phyloP scores from a whole-genome alignment of 2,113 vertebrate genomes.

The Polypterus senegalus region DNA sequence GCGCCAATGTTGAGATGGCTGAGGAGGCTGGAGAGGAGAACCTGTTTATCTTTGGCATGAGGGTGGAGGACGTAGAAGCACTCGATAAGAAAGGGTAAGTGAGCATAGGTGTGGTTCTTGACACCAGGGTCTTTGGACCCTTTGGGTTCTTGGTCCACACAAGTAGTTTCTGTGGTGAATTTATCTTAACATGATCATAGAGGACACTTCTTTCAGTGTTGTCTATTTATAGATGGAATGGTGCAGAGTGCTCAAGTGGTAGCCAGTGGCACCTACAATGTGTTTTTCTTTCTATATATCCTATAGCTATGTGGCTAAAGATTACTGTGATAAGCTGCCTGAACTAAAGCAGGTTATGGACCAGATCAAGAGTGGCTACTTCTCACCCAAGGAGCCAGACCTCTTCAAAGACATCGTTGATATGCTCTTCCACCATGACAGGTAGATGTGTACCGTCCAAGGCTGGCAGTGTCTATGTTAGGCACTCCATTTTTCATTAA shows the following conservation, averaged over 20 bases:
- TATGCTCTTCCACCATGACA: conserved; percentile 87
- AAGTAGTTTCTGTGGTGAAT: not conserved
- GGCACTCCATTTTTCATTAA: not conserved
- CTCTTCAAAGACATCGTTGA: conserved; percentile 74
- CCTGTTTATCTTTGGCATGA: conserved; percentile 95
- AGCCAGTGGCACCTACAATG: not conserved
- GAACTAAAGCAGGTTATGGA: conserved; percentile 77
- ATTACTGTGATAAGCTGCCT: conserved; percentile 68
- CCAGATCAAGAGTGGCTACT: conserved; percentile 77
- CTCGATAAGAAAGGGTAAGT: conserved; percentile 76
- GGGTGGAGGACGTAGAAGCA: conserved; percentile 68
- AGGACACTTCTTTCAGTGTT: no score
- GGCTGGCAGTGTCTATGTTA: no score
- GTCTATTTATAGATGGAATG: no score
- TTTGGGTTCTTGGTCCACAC: not conserved
- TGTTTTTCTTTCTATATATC: not conserved
- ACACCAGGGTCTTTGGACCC: not conserved
- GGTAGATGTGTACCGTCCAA: conserved; percentile 43
- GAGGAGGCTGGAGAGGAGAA: conserved; percentile 91
- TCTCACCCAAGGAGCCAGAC: conserved; percentile 70
- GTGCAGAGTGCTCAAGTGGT: no score
- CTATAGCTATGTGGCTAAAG: conserved; percentile 69
- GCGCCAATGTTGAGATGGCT: conserved; percentile 95
- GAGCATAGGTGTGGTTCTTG: not conserved
- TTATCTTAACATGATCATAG: not conserved